These are phyloP conservation scores for Iselma pallidipennis DNA, from an alignment of 2,888 invertebrate species.

Conservation along the genomic window DNA sequence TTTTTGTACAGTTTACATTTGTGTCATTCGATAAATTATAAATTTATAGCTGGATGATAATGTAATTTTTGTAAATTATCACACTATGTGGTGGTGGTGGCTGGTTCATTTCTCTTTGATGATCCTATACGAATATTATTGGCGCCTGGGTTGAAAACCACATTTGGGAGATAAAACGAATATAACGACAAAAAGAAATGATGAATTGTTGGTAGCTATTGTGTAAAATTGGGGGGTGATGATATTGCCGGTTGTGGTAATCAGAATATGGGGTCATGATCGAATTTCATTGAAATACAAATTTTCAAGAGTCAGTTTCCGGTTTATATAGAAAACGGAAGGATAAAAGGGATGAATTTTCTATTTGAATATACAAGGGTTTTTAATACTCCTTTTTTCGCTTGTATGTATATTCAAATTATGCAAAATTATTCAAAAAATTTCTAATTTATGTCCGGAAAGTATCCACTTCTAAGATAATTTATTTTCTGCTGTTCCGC, in stretches of 20 bases:
- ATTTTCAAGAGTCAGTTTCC: background rate
- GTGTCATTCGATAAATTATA: background rate
- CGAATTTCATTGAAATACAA: background rate
- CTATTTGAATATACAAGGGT: too few species aligned
- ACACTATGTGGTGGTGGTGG: background rate
- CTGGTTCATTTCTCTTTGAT: background rate
- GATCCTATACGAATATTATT: background rate
- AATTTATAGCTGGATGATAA: background rate
- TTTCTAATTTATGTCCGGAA: too few species aligned
- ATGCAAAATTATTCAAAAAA: too few species aligned
- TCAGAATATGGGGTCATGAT: background rate
- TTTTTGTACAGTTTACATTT: background rate
- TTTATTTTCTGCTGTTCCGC: too few species aligned
- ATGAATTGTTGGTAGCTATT: background rate
- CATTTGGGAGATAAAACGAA: background rate
- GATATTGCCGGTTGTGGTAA: too few species aligned
- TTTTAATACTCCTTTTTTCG: too few species aligned
- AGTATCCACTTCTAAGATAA: too few species aligned
- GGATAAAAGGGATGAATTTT: background rate
- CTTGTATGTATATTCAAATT: too few species aligned
- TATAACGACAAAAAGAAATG: background rate
- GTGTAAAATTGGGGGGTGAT: too few species aligned
- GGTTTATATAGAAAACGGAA: too few species aligned
- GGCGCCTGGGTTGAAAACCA: background rate
- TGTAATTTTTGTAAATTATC: background rate